Percentiles rank a stretch among this genome's conserved stretches.
Conservation (phyloP, 2,888 invertebrate genomes). For the Petrophora chlorosata region DNA sequence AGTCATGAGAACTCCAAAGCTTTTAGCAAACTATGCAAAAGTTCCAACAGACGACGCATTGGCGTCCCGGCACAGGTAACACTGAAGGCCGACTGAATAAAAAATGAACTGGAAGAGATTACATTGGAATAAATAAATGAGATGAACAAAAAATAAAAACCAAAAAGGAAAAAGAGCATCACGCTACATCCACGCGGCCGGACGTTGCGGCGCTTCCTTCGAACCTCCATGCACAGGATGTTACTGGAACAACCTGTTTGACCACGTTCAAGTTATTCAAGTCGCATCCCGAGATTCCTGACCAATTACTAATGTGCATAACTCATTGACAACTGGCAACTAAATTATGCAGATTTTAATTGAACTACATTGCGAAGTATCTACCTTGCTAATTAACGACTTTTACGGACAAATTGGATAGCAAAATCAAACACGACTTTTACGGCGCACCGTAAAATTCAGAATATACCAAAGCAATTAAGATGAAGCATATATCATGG, state of each 20-base stretch:
- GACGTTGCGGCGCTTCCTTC: constrained; percentile 84
- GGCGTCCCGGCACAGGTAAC: constrained; percentile 81
- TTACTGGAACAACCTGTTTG: constrained; percentile 52
- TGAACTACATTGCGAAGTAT: neutral
- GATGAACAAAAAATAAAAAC: constrained; percentile 82
- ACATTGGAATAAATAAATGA: constrained; percentile 85
- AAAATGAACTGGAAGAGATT: constrained; percentile 83
- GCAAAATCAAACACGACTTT: constrained; percentile 21
- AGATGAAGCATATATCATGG: constrained; percentile 8
- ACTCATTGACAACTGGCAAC: constrained; percentile 34
- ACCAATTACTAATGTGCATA: constrained; percentile 35
- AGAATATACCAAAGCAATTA: constrained; percentile 9
- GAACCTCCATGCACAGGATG: constrained; percentile 73
- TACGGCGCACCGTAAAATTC: constrained; percentile 18
- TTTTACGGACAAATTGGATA: neutral
- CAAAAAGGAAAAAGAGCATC: constrained; percentile 79
- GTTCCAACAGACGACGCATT: constrained; percentile 60
- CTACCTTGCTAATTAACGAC: neutral
- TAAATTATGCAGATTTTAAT: constrained; percentile 12
- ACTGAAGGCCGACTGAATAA: constrained; percentile 84
- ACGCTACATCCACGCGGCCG: constrained; percentile 83
- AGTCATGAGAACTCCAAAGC: constrained; percentile 17
- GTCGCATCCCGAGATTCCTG: constrained; percentile 33
- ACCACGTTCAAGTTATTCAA: constrained; percentile 35
- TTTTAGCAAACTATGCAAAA: constrained; percentile 51